These are phyloP conservation scores for Salminus brasiliensis DNA, from an alignment of 2,113 vertebrate species.

Conservation along the genomic window DNA sequence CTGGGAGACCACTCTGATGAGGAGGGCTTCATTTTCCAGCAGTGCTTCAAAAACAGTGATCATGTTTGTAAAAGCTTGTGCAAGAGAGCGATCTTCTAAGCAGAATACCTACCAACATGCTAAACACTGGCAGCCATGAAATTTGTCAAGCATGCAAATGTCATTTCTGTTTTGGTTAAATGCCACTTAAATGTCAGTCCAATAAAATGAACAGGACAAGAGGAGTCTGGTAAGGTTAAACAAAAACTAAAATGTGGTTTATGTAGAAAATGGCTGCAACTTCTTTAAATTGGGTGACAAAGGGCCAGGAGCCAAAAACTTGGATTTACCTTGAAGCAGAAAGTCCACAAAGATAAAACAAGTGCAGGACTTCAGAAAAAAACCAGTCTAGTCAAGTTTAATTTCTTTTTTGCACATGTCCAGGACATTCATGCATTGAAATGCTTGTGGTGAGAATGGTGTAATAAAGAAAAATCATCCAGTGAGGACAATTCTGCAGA, in stretches of 20 bases:
- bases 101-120: slow-evolving; percentile 5
- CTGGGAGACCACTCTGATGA: slow-evolving; percentile 18
- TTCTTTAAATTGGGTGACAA: neutral
- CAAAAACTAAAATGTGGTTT: neutral
- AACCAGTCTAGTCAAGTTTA: too few species aligned
- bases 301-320: neutral
- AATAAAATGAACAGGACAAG: slow-evolving; percentile 15
- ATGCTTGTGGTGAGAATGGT: too few species aligned
- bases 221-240: neutral
- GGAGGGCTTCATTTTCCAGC: slow-evolving; percentile 33
- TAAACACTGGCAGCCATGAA: slow-evolving; percentile 1
- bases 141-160: slow-evolving; percentile 24
- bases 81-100: slow-evolving; percentile 16
- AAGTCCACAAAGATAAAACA: neutral
- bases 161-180: slow-evolving; percentile 25
- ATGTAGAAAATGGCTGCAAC: neutral
- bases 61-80: slow-evolving; percentile 10
- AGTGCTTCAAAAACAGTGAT: slow-evolving; percentile 33
- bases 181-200: slow-evolving; percentile 41
- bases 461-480: too few species aligned
- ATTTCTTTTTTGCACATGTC: too few species aligned
- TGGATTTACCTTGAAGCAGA: neutral
- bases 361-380: too few species aligned
- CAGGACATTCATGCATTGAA: too few species aligned
- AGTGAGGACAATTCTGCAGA: too few species aligned